A percentile compares a stretch with the other conserved stretches of the same genome.
Evolutionary conservation across 2,797 vertebrate genomes (phyloP).

Genomic region (Labeo calbasu): DNA sequence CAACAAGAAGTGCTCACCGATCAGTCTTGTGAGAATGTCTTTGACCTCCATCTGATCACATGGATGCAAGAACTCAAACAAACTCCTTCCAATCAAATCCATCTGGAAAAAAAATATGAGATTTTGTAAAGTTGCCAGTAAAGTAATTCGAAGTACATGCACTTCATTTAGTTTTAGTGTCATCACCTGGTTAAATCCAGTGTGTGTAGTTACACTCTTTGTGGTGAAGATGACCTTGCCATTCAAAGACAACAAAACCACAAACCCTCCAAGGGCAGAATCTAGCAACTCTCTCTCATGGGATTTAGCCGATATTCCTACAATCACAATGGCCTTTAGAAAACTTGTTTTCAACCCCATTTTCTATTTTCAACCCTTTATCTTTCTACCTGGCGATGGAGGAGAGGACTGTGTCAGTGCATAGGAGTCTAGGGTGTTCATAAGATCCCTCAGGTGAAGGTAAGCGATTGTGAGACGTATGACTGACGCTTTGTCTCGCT

Average conservation of each 20-base stretch:
- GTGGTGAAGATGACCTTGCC: conserved; percentile 65
- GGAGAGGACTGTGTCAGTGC: conserved; percentile 9
- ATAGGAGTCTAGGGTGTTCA: conserved; percentile 23
- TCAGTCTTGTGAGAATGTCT: conserved; percentile 59
- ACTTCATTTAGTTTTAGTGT: neutral
- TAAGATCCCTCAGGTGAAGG: conserved; percentile 58
- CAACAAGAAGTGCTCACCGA: conserved; percentile 50
- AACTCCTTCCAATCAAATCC: conserved; percentile 66
- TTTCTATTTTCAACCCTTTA: conserved; percentile 12
- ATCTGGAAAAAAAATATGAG: conserved; percentile 50
- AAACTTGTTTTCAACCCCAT: neutral
- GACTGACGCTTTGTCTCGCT: conserved; percentile 66
- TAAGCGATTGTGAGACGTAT: conserved; percentile 62
- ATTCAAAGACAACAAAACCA: conserved; percentile 62
- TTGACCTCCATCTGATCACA: conserved; percentile 65
- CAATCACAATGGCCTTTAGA: conserved; percentile 26
- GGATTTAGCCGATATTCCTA: conserved; percentile 30
- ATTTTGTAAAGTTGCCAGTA: neutral
- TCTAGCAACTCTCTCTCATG: conserved; percentile 54
- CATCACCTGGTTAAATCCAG: conserved; percentile 66
- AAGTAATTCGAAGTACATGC: neutral
- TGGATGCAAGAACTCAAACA: conserved; percentile 68
- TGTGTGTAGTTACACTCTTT: conserved; percentile 55
- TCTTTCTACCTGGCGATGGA: conserved; percentile 29
- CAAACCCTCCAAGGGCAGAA: conserved; percentile 60